phyloP scores from a whole-genome alignment of 2,113 vertebrate genomes.

The Cairina moschata region DNA sequence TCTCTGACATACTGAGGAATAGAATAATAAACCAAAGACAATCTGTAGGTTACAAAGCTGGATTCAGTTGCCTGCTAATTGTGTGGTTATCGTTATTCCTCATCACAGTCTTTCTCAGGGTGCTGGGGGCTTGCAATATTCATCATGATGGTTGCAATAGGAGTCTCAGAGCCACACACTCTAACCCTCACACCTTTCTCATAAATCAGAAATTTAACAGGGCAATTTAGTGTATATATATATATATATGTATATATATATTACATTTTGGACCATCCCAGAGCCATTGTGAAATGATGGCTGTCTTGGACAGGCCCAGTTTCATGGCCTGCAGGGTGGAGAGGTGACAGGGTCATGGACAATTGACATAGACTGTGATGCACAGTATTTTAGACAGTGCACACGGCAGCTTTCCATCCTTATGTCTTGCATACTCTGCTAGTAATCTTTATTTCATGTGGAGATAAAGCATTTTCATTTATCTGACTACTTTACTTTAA shows the following conservation, averaged over 20 bases:
- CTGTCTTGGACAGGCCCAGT: not conserved
- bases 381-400: not conserved
- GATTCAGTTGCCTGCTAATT: not conserved
- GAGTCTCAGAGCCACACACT: not conserved
- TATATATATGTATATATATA: too few relatives aligned
- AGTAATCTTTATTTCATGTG: not conserved
- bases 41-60: not conserved
- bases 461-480: constrained; percentile 1
- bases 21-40: not conserved
- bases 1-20: not conserved
- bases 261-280: not conserved
- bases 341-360: not conserved
- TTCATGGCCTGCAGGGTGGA: not conserved
- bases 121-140: not conserved
- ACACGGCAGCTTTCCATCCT: constrained; percentile 8
- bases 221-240: not conserved
- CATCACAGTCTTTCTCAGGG: not conserved
- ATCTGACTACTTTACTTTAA: not conserved
- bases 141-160: not conserved
- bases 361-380: not conserved
- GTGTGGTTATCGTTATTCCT: not conserved
- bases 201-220: not conserved
- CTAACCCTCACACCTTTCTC: not conserved
- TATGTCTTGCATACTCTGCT: not conserved
- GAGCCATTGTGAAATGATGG: not conserved